Percentiles rank a stretch among this genome's conserved stretches.
Conservation (phyloP, 2,888 invertebrate species). For the Portevinia maculata region DNA sequence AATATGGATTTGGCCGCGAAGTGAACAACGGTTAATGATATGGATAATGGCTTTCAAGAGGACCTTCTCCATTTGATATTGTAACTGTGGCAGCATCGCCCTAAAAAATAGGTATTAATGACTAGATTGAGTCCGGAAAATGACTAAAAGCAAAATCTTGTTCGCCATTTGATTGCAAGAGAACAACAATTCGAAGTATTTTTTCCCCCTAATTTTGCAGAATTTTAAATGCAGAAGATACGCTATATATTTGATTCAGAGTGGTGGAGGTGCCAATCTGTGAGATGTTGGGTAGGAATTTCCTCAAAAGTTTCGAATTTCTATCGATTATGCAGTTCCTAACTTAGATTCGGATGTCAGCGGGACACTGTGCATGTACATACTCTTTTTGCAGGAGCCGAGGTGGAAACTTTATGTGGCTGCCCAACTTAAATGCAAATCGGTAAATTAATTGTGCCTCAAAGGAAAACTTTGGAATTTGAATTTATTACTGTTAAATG, state of each 20-base stretch:
- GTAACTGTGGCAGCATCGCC: constrained; percentile 10
- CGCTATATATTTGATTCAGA: neutral
- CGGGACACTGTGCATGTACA: neutral
- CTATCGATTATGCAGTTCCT: constrained; percentile 50
- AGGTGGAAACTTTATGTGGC: constrained; percentile 56
- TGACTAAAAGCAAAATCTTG: constrained; percentile 58
- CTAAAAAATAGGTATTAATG: constrained; percentile 37
- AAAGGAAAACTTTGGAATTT: constrained; percentile 62
- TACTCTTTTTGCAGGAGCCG: neutral
- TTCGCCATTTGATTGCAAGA: constrained; percentile 21
- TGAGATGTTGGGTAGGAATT: neutral
- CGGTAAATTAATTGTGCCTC: constrained; percentile 69
- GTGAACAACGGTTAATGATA: constrained; percentile 31
- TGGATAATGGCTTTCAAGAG: constrained; percentile 59
- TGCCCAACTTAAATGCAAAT: constrained; percentile 62
- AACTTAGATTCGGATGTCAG: constrained; percentile 43
- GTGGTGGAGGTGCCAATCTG: constrained; percentile 2
- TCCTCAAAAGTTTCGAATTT: constrained; percentile 50
- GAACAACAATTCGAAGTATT: neutral
- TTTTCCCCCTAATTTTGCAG: neutral
- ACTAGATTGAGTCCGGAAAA: constrained; percentile 34
- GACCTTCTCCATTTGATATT: constrained; percentile 39
- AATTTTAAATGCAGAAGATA: neutral
- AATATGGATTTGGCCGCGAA: neutral
- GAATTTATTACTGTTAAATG: constrained; percentile 64